phyloP scores from a whole-genome alignment of 2,888 invertebrate genomes.

The Drosophila phalerata region DNA sequence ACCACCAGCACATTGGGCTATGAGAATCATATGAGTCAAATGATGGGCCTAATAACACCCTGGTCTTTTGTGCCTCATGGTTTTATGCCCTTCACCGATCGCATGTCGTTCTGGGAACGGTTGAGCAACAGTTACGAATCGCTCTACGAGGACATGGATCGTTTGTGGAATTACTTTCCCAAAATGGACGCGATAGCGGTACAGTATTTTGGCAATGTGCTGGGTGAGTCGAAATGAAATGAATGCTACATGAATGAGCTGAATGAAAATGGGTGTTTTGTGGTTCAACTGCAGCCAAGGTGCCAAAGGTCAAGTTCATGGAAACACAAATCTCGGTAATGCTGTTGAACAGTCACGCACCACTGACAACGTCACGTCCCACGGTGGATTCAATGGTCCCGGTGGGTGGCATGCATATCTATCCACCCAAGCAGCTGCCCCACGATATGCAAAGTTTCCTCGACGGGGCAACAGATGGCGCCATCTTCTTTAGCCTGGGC shows the following conservation, averaged over 20 bases:
- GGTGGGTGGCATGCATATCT: conserved; percentile 87
- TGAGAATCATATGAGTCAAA: conserved; percentile 85
- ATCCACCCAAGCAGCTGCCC: conserved; percentile 82
- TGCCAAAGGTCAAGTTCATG: conserved; percentile 85
- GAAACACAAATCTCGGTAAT: conserved; percentile 86
- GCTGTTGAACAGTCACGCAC: conserved; percentile 86
- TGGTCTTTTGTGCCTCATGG: conserved; percentile 86
- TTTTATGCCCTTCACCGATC: conserved; percentile 85
- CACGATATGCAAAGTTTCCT: conserved; percentile 84
- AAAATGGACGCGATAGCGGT: conserved; percentile 82
- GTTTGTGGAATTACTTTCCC: conserved; percentile 82
- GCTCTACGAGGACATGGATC: conserved; percentile 80
- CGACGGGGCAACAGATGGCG: conserved; percentile 85
- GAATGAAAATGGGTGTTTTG: background rate
- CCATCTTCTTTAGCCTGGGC: conserved; percentile 86
- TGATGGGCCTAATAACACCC: conserved; percentile 86
- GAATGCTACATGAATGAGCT: too few species aligned
- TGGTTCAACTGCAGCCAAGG: conserved; percentile 64
- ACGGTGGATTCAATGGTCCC: conserved; percentile 86
- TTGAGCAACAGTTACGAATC: conserved; percentile 86
- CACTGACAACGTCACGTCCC: conserved; percentile 85
- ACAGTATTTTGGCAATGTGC: conserved; percentile 79
- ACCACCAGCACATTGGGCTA: conserved; percentile 85
- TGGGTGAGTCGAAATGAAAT: conserved; percentile 56
- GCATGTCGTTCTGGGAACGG: conserved; percentile 87